A percentile compares a stretch with the other conserved stretches of the same genome.
These are phyloP conservation scores for Chaenocephalus aceratus DNA, from an alignment of 2,113 vertebrate genomes.

Conservation along the genomic window DNA sequence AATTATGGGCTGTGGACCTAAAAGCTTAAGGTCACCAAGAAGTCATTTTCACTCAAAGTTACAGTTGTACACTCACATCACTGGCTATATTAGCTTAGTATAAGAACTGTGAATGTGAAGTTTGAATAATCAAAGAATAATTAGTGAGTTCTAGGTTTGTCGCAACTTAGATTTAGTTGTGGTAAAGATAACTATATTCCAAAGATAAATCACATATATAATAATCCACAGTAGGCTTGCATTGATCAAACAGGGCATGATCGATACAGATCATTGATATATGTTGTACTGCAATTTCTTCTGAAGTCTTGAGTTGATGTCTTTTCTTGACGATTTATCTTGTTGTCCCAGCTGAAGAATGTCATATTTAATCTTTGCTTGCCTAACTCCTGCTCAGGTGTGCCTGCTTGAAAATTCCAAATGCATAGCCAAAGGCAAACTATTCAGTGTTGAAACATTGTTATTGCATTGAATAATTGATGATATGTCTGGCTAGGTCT, in stretches of 20 bases:
- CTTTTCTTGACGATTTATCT: not conserved
- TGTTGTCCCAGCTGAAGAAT: not conserved
- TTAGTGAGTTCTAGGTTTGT: not conserved
- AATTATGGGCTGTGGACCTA: conserved; percentile 50
- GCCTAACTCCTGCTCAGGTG: conserved; percentile 21
- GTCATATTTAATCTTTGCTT: not conserved
- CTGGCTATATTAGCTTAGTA: conserved; percentile 32
- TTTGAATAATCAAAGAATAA: conserved; percentile 6
- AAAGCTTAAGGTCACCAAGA: conserved; percentile 64
- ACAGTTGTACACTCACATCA: conserved; percentile 34
- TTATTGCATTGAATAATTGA: conserved; percentile 63
- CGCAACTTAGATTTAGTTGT: not conserved
- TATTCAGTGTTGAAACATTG: conserved; percentile 37
- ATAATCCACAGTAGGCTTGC: not conserved
- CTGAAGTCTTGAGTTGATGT: not conserved
- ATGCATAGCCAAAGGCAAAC: conserved; percentile 8
- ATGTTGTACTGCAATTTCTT: not conserved
- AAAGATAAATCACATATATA: not conserved
- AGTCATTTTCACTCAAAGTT: conserved; percentile 53
- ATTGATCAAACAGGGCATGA: not conserved
- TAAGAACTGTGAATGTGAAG: conserved; percentile 45
- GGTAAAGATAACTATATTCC: not conserved
- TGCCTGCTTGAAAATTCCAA: not conserved
- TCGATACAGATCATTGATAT: not conserved
- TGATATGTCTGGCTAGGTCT: conserved; percentile 48